Base-by-base conservation (phyloP, 2,797 vertebrate genomes). In the Sphenodon punctatus region DNA sequence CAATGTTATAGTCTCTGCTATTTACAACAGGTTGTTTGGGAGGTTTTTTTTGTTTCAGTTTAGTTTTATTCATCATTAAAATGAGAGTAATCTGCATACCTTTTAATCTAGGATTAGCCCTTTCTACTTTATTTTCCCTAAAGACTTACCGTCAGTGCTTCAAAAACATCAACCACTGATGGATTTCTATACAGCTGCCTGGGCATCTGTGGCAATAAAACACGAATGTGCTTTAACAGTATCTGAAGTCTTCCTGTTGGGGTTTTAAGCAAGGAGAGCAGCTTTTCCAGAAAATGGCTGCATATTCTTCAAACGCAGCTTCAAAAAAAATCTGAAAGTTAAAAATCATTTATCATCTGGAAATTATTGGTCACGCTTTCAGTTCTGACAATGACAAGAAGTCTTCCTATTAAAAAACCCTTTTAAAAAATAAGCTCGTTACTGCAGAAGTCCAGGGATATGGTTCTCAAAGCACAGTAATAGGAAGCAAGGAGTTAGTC, bases 131-230 rank as follows among this genome's bases (percentile, higher is more conserved):
- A 69, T 90, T 91, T 93, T 88, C 87, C 88, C 75, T 53, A 78
- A 66, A 91, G 82, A 83, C 67, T 91, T 81, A 73, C 72, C 84
- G 67, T 87, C 89, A 85, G 86, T 46, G 68, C 78, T 82, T 68
- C 80, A 86, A 32, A 83, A 88, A 82, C 85, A 90, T 84, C 84
- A 80, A 3, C 68, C 72, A 63, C 3, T 17, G 82, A 34, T 67
- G 77, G 75, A 48, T 92, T 93, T 84, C 78, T 80, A 68, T 87
- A 22, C 73, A 89, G 88, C 86, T 92, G 89, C 85, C 87, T 78
- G 72, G 84, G 77, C 34, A 22, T 85, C 78, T 91, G 77, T 55
- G 64, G 81, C 69, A 76, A 73, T 68, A 82, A 78, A 86, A 85
- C 38, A 39, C 75, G 76, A 70, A 86, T 36, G 9, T 60, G 49